Conservation (phyloP, 2,113 vertebrate genomes). For the Serinus canaria region DNA sequence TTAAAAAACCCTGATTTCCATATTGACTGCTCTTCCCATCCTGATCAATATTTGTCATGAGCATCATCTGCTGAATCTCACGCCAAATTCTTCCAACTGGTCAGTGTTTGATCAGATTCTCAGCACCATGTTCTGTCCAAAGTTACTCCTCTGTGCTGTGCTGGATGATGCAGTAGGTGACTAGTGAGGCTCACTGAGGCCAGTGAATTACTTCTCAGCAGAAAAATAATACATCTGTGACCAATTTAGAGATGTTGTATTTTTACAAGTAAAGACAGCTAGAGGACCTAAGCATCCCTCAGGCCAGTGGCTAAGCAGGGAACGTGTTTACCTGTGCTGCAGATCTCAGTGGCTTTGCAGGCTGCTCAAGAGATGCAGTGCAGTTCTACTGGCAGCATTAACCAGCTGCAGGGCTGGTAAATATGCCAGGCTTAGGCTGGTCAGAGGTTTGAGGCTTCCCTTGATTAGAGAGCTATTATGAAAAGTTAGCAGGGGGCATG, state of each 20-base stretch:
- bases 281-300: neutral
- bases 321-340: neutral
- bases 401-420: neutral
- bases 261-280: neutral
- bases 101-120: neutral
- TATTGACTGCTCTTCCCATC: neutral
- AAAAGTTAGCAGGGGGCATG: slow-evolving; percentile 9
- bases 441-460: neutral
- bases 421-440: neutral
- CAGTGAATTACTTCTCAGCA: neutral
- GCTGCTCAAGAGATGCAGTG: neutral
- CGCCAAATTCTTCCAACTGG: neutral
- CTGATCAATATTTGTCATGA: neutral
- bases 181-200: neutral
- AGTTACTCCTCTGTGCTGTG: neutral
- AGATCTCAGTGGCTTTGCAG: neutral
- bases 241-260: neutral
- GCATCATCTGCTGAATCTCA: neutral
- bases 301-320: neutral
- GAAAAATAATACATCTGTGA: neutral
- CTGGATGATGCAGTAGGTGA: neutral
- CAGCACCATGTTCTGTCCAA: neutral
- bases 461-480: neutral
- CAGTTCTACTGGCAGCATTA: neutral
- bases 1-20: neutral